phyloP scores from a whole-genome alignment of 2,888 invertebrate species.

The Meandrusa payeni region DNA sequence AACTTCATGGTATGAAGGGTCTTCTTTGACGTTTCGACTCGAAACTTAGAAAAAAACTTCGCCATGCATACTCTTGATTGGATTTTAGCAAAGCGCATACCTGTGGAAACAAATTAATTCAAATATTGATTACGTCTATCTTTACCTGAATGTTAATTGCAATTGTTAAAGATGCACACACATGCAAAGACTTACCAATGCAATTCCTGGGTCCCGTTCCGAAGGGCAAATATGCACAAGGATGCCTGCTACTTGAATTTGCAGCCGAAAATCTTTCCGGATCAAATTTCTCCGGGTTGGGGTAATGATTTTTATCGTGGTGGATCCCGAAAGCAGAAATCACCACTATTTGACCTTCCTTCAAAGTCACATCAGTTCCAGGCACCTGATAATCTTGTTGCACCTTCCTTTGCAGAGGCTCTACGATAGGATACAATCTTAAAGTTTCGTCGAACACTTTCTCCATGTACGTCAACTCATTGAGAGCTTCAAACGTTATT shows the following conservation, averaged over 20 bases:
- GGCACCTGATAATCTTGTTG: constrained; percentile 49
- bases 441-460: constrained; percentile 2
- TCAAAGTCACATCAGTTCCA: constrained; percentile 46
- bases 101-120: constrained; percentile 5
- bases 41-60: constrained; percentile 26
- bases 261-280: constrained; percentile 66
- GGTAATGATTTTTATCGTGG: constrained; percentile 56
- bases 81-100: constrained; percentile 27
- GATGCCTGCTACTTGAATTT: constrained; percentile 41
- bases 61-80: constrained; percentile 24
- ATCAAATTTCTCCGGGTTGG: constrained; percentile 63
- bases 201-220: constrained; percentile 64
- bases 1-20: constrained; percentile 10
- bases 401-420: constrained; percentile 51
- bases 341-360: constrained; percentile 47
- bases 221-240: constrained; percentile 59
- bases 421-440: constrained; percentile 38
- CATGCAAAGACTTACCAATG: constrained; percentile 45
- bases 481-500: constrained; percentile 1
- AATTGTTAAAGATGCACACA: not conserved
- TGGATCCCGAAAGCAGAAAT: constrained; percentile 58
- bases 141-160: too few relatives aligned
- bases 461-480: constrained; percentile 4
- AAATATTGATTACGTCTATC: too few relatives aligned
- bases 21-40: constrained; percentile 20